Percentiles rank a stretch among this genome's conserved stretches.
Conservation (phyloP, 2,113 vertebrate species). For the Sterrhoptilus dennistouni region DNA sequence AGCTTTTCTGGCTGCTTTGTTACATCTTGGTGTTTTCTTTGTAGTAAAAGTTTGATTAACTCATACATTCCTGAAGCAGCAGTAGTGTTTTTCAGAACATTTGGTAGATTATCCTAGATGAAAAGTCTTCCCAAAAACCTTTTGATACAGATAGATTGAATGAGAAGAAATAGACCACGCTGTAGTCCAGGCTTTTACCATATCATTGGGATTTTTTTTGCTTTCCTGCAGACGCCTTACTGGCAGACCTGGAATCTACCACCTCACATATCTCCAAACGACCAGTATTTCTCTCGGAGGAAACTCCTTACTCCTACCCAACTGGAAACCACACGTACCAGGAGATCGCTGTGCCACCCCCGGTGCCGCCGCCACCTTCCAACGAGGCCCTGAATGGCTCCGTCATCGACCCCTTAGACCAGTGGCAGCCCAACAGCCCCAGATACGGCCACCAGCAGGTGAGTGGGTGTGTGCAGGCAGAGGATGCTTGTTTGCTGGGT, state of each 20-base stretch:
- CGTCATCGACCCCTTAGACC: constrained; percentile 78
- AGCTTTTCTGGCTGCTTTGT: not conserved
- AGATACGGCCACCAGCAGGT: constrained; percentile 88
- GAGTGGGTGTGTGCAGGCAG: not conserved
- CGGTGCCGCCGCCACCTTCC: constrained; percentile 87
- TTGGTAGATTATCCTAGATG: not conserved
- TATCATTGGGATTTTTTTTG: not conserved
- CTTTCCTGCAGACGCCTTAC: constrained; percentile 83
- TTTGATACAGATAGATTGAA: not conserved
- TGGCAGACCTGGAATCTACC: constrained; percentile 96
- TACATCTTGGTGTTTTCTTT: not conserved
- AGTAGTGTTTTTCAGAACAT: not conserved
- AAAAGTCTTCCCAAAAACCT: not conserved
- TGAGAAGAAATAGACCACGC: not conserved
- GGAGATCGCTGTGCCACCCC: constrained; percentile 84
- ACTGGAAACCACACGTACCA: constrained; percentile 87
- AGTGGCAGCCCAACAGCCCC: constrained; percentile 72
- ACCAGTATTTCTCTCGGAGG: constrained; percentile 88
- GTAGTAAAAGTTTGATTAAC: not conserved
- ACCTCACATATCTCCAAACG: constrained; percentile 95
- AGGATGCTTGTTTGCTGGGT: not conserved
- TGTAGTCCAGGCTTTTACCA: not conserved
- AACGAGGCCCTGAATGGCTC: constrained; percentile 90
- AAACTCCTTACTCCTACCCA: constrained; percentile 93
- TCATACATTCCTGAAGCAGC: not conserved